Conservation (phyloP, 2,888 invertebrate genomes). For the Apomyelois bistriatella region DNA sequence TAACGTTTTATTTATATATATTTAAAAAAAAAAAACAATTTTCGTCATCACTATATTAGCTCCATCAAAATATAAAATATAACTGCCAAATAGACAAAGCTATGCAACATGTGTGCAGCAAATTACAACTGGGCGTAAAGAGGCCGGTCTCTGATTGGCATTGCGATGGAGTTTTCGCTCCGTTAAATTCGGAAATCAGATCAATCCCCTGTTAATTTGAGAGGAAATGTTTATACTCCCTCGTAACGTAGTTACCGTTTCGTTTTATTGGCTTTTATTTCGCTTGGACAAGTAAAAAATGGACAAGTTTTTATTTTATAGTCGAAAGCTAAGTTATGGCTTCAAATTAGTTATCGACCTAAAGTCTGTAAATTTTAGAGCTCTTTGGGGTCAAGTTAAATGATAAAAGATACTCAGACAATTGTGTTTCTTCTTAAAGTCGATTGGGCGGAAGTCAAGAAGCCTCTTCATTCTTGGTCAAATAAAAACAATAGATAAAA, state of each 20-base stretch:
- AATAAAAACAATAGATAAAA: no score
- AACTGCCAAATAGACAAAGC: constrained; percentile 2
- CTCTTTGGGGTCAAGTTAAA: no score
- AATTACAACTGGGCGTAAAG: constrained; percentile 39
- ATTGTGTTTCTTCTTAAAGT: no score
- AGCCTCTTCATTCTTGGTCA: no score
- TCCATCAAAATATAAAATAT: background rate
- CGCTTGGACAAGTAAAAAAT: constrained; percentile 17
- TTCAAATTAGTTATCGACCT: no score
- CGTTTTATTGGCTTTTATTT: constrained; percentile 49
- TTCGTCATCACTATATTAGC: no score
- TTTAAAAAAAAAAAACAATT: no score
- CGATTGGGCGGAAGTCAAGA: no score
- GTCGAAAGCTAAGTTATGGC: no score
- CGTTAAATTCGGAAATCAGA: constrained; percentile 71
- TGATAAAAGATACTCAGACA: no score
- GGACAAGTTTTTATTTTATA: background rate
- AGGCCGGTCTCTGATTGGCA: constrained; percentile 60
- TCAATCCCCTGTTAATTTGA: constrained; percentile 68
- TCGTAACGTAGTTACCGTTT: constrained; percentile 50
- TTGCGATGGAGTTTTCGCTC: constrained; percentile 66
- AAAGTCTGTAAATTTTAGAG: no score
- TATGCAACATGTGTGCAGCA: constrained; percentile 26
- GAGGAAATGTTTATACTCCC: constrained; percentile 59
- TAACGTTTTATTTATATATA: no score